Conservation (phyloP, 2,888 invertebrate genomes). For the Tenthredo scrophulariae region DNA sequence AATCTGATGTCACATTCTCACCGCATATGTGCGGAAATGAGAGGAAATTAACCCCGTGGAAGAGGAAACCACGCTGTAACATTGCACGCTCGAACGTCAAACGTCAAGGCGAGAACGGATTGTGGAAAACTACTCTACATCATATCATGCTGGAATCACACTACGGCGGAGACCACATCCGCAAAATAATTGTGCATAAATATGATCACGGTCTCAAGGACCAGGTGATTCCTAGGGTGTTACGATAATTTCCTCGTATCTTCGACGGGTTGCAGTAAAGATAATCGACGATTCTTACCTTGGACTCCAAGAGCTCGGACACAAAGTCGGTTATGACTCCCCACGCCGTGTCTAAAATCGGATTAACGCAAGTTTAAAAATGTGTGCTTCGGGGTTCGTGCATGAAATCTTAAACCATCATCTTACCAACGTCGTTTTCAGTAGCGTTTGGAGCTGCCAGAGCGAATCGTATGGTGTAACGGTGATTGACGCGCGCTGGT, state of each 20-base stretch:
- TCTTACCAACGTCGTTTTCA: constrained; percentile 88
- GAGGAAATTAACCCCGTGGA: not conserved
- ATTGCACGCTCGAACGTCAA: no score
- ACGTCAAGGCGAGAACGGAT: not conserved
- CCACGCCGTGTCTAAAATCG: constrained; percentile 88
- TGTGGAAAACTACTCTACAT: not conserved
- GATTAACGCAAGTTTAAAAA: constrained; percentile 13
- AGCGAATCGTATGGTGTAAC: constrained; percentile 96
- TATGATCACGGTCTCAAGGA: not conserved
- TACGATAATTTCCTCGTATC: not conserved
- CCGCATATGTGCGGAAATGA: not conserved
- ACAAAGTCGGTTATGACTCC: constrained; percentile 90
- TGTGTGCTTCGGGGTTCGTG: not conserved
- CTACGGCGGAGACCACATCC: constrained; percentile 21
- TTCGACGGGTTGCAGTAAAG: not conserved
- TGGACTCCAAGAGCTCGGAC: constrained; percentile 88
- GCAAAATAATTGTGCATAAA: not conserved
- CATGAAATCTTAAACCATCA: not conserved
- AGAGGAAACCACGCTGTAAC: not conserved
- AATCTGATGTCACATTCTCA: not conserved
- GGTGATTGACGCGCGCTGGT: constrained; percentile 93
- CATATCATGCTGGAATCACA: no score
- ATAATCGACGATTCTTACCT: constrained; percentile 63
- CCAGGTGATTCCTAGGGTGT: not conserved
- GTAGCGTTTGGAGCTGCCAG: constrained; percentile 94